phyloP scores from a whole-genome alignment of 1,140 invertebrate genomes.

The Leptinotarsa defecta region DNA sequence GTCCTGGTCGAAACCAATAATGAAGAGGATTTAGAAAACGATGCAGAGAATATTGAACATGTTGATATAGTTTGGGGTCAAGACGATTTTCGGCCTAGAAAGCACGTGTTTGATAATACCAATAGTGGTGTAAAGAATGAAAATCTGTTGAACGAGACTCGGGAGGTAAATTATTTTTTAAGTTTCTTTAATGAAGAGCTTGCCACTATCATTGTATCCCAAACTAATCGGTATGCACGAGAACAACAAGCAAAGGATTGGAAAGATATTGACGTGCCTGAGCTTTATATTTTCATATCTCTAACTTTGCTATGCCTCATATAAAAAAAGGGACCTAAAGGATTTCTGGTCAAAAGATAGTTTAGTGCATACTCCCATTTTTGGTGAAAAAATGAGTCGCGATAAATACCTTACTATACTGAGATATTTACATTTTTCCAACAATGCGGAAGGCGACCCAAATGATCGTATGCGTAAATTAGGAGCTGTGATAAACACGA shows the following conservation, averaged over 20 bases:
- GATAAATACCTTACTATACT: slow-evolving; percentile 40
- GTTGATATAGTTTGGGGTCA: slow-evolving; percentile 23
- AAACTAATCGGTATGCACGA: slow-evolving; percentile 13
- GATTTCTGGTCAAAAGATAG: slow-evolving; percentile 43
- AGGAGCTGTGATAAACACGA: slow-evolving; percentile 23
- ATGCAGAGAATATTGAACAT: slow-evolving; percentile 22
- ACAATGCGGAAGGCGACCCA: slow-evolving; percentile 30
- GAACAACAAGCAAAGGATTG: slow-evolving; percentile 13
- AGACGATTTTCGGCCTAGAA: slow-evolving; percentile 15
- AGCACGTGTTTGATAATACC: slow-evolving; percentile 19
- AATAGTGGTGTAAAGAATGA: slow-evolving; percentile 14
- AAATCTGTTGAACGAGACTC: slow-evolving; percentile 15
- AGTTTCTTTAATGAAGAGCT: not conserved
- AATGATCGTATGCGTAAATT: slow-evolving; percentile 22
- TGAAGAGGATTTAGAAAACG: slow-evolving; percentile 11
- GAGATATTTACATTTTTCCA: slow-evolving; percentile 38
- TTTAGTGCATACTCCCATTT: slow-evolving; percentile 43
- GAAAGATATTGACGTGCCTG: not conserved
- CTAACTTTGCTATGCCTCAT: slow-evolving; percentile 11
- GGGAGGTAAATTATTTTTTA: slow-evolving; percentile 7
- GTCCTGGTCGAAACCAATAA: not conserved
- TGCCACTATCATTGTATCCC: not conserved
- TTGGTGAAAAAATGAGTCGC: slow-evolving; percentile 43
- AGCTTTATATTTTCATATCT: slow-evolving; percentile 11
- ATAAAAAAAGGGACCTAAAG: slow-evolving; percentile 12